A percentile compares a stretch with the other conserved stretches of the same genome.
Evolutionary conservation across 30 jellyfish, hydroid and myxozoan genomes (phyloP).

Genomic region (Pseudorhiza aurosa): DNA sequence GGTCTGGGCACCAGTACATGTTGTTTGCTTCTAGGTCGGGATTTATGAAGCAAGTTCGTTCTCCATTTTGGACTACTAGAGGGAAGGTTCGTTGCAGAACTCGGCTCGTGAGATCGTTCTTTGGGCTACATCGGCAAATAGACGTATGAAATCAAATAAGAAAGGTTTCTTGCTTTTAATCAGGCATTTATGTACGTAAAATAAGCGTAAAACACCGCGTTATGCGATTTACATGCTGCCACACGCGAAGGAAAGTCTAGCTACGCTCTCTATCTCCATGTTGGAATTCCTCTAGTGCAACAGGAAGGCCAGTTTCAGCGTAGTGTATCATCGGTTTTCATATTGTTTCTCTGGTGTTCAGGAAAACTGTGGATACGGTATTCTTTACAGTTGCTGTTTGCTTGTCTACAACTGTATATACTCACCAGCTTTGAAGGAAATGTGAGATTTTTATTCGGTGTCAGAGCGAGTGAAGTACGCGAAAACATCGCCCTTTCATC

Average conservation of each 20-base stretch:
- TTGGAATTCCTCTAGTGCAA: conserved; percentile 53
- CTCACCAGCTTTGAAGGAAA: conserved; percentile 43
- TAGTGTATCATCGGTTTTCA: neutral
- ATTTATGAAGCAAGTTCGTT: conserved; percentile 39
- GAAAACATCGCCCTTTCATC: conserved; percentile 46
- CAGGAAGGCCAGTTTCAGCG: conserved; percentile 50
- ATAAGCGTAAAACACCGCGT: conserved; percentile 12
- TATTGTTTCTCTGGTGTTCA: neutral
- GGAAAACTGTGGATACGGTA: neutral
- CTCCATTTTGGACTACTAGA: conserved; percentile 76
- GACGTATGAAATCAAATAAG: neutral
- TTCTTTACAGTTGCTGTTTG: neutral
- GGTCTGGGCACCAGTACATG: conserved; percentile 93
- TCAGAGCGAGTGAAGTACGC: conserved; percentile 11
- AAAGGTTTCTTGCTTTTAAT: conserved; percentile 7
- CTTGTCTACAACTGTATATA: neutral
- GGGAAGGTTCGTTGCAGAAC: conserved; percentile 1
- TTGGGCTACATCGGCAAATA: neutral
- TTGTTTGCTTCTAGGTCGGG: conserved; percentile 86
- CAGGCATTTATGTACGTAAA: neutral
- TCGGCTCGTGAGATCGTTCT: conserved; percentile 8
- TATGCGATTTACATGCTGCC: conserved; percentile 31
- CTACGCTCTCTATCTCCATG: conserved; percentile 63
- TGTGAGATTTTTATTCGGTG: conserved; percentile 24
- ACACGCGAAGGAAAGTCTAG: conserved; percentile 21